phyloP scores from a whole-genome alignment of 37 sponge, comb jelly and placozoan species.

The Beroe forskalii region DNA sequence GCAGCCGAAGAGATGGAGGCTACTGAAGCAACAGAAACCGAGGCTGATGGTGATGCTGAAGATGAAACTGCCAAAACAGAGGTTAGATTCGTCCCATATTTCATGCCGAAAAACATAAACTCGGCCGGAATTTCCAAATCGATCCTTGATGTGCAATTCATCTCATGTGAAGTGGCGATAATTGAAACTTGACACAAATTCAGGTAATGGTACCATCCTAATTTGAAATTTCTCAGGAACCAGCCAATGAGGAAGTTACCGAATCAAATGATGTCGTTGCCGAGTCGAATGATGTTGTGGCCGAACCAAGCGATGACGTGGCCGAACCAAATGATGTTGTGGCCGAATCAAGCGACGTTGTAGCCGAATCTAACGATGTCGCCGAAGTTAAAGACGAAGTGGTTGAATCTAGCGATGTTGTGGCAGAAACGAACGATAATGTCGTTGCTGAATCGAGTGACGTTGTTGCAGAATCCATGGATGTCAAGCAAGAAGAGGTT shows the following conservation, averaged over 20 bases:
- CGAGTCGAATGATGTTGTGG: not conserved
- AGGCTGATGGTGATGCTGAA: not conserved
- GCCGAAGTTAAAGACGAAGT: not conserved
- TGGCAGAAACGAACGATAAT: too few relatives aligned
- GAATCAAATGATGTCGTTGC: not conserved
- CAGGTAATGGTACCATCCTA: too few relatives aligned
- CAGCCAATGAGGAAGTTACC: too few relatives aligned
- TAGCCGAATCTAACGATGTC: not conserved
- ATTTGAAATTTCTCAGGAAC: too few relatives aligned
- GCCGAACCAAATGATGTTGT: not conserved
- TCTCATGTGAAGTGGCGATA: too few relatives aligned
- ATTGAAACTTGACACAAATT: too few relatives aligned
- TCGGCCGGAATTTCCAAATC: too few relatives aligned
- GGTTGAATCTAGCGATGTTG: not conserved
- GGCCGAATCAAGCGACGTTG: not conserved
- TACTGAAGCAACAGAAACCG: too few relatives aligned
- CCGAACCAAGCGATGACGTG: not conserved
- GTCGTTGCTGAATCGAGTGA: not conserved
- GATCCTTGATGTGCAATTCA: too few relatives aligned
- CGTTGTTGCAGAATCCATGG: not conserved
- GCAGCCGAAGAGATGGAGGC: not conserved
- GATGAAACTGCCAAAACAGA: not conserved
- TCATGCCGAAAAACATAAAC: not conserved
- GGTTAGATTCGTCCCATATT: not conserved
- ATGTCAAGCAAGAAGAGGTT: not conserved